A percentile compares a stretch with the other conserved stretches of the same genome.
These are phyloP conservation scores for Oligia fasciuncula DNA, from an alignment of 2,888 invertebrate species.

Conservation along the genomic window DNA sequence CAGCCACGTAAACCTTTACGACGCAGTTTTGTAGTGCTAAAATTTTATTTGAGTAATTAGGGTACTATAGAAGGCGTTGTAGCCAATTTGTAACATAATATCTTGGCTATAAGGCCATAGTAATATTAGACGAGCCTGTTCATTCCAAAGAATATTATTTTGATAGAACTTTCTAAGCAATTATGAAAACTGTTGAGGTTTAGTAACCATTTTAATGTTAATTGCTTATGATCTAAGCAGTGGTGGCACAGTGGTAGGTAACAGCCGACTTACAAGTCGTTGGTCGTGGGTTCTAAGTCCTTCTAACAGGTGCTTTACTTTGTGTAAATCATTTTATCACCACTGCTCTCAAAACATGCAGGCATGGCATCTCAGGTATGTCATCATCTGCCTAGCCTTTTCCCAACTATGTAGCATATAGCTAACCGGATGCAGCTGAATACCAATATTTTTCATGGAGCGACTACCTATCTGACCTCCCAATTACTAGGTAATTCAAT, in stretches of 20 bases:
- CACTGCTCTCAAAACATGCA: neutral
- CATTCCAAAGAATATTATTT: conserved; percentile 27
- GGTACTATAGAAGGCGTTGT: conserved; percentile 38
- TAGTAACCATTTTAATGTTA: conserved; percentile 57
- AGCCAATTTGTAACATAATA: conserved; percentile 64
- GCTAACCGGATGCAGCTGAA: no score
- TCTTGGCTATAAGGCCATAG: conserved; percentile 32
- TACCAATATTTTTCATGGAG: no score
- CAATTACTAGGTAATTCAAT: no score
- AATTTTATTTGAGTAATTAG: conserved; percentile 66
- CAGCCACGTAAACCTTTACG: conserved; percentile 64
- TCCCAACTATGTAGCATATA: no score
- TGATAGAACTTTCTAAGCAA: conserved; percentile 26
- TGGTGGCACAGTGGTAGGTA: neutral
- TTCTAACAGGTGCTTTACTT: neutral
- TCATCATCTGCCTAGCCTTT: no score
- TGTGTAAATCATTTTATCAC: neutral
- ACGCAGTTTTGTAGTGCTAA: conserved; percentile 59
- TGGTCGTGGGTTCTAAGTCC: neutral
- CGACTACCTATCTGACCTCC: no score
- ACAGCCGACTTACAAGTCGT: neutral
- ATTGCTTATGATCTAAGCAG: neutral
- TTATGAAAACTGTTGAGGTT: conserved; percentile 42
- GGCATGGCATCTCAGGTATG: no score
- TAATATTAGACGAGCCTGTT: conserved; percentile 36